phyloP scores from a whole-genome alignment of 2,888 invertebrate species.

The Sinopyrophorus schimmeli region DNA sequence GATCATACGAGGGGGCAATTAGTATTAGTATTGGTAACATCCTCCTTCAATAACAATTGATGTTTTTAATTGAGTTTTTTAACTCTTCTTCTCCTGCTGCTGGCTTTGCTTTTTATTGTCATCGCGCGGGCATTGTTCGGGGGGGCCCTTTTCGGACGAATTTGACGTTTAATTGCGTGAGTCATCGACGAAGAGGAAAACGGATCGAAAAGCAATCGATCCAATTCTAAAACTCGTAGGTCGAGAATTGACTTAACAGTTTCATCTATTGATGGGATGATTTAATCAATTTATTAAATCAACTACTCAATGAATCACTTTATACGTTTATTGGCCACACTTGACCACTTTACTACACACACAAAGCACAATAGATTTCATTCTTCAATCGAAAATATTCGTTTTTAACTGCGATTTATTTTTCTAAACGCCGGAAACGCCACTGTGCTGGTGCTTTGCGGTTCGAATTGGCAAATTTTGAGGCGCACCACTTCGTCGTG shows the following conservation, averaged over 20 bases:
- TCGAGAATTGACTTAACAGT: conserved; percentile 52
- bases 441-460: too few species aligned
- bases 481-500: too few species aligned
- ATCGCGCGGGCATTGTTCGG: too few species aligned
- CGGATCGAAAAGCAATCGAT: conserved; percentile 38
- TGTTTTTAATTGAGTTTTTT: conserved; percentile 34
- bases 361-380: too few species aligned
- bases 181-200: conserved; percentile 19
- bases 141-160: too few species aligned
- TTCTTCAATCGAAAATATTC: too few species aligned
- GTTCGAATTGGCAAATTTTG: too few species aligned
- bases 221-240: conserved; percentile 37
- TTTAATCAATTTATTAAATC: conserved; percentile 53
- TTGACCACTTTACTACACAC: conserved; percentile 31
- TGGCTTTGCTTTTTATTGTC: not conserved
- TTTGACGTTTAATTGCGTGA: conserved; percentile 19
- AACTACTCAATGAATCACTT: conserved; percentile 44
- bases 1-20: conserved; percentile 37
- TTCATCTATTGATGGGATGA: conserved; percentile 53
- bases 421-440: too few species aligned
- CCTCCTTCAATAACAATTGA: conserved; percentile 43
- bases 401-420: too few species aligned
- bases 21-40: conserved; percentile 43
- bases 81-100: not conserved
- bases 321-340: conserved; percentile 41